phyloP scores from a whole-genome alignment of 2,888 invertebrate genomes.

The Gari tellinella region DNA sequence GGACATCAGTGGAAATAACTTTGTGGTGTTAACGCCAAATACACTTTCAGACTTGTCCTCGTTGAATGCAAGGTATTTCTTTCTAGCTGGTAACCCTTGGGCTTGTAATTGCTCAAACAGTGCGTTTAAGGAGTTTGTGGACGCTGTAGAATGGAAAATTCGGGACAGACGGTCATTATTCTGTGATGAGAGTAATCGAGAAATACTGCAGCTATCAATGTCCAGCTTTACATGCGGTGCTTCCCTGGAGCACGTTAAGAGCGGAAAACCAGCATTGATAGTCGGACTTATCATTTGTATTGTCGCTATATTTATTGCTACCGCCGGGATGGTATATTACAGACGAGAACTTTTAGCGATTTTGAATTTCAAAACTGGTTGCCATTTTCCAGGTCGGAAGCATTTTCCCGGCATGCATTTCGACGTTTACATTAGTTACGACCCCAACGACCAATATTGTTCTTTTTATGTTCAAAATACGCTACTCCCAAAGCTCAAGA shows the following conservation, averaged over 20 bases:
- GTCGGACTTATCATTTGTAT: slow-evolving; percentile 36
- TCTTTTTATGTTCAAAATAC: slow-evolving; percentile 47
- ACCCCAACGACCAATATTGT: slow-evolving; percentile 57
- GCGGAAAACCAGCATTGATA: slow-evolving; percentile 22
- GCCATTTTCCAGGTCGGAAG: slow-evolving; percentile 45
- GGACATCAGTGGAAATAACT: slow-evolving; percentile 53
- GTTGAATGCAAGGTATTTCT: slow-evolving; percentile 36
- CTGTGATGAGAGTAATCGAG: slow-evolving; percentile 31
- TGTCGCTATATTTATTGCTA: slow-evolving; percentile 29
- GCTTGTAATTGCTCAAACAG: slow-evolving; percentile 55
- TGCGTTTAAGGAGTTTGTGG: slow-evolving; percentile 57
- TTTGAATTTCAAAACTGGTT: slow-evolving; percentile 43
- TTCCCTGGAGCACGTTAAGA: neutral
- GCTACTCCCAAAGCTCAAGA: slow-evolving; percentile 51
- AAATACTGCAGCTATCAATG: slow-evolving; percentile 31
- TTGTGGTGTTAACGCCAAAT: slow-evolving; percentile 24
- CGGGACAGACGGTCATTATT: slow-evolving; percentile 41
- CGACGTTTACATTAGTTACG: slow-evolving; percentile 59
- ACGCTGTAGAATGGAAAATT: slow-evolving; percentile 43
- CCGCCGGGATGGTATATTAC: slow-evolving; percentile 50
- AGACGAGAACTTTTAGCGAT: slow-evolving; percentile 57
- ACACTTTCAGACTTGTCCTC: slow-evolving; percentile 28
- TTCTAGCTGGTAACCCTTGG: slow-evolving; percentile 53
- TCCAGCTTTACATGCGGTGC: slow-evolving; percentile 40
- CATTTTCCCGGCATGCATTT: slow-evolving; percentile 51